Conservation (phyloP, 2,113 vertebrate species). For the Xyrauchen texanus region DNA sequence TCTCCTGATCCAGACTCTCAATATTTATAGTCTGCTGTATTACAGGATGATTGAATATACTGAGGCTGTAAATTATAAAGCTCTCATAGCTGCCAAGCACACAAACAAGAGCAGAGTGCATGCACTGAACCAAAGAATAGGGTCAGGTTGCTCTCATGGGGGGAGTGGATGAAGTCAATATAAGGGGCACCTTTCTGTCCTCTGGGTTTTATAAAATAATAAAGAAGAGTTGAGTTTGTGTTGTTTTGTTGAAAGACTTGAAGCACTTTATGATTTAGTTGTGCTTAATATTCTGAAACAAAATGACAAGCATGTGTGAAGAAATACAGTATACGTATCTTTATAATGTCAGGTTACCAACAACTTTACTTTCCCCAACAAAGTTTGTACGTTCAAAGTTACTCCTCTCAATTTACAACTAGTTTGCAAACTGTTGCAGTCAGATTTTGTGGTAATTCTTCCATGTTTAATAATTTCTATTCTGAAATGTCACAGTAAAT, state of each 20-base stretch:
- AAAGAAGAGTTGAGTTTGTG: no score
- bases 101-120: constrained; percentile 37
- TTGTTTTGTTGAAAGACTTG: no score
- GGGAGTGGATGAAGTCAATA: constrained; percentile 12
- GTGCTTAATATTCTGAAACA: no score
- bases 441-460: neutral
- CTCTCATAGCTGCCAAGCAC: constrained; percentile 28
- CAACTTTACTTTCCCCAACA: neutral
- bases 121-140: constrained; percentile 29
- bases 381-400: neutral
- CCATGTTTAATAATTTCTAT: neutral
- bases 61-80: constrained; percentile 53
- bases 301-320: no score
- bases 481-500: constrained; percentile 20
- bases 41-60: constrained; percentile 52
- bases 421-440: neutral
- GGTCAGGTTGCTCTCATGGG: constrained; percentile 26
- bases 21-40: constrained; percentile 46
- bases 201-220: neutral
- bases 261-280: no score
- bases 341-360: neutral
- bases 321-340: no score
- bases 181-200: neutral
- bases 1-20: neutral
- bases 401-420: neutral